Percentiles rank a stretch among this genome's conserved stretches.
Evolutionary conservation across 1,140 invertebrate genomes (phyloP).

Genomic region (Hyles euphorbiae): DNA sequence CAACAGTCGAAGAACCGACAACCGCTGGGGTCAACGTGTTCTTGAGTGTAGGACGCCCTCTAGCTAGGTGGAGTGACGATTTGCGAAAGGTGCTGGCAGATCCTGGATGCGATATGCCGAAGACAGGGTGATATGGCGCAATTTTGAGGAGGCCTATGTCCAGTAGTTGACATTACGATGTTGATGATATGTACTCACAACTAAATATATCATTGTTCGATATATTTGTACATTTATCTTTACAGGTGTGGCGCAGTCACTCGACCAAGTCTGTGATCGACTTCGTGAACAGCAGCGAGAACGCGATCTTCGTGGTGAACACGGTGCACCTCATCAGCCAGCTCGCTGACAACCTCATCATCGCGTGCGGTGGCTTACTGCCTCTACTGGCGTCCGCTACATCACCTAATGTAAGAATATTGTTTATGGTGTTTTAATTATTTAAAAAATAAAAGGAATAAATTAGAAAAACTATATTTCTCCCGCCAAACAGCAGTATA

Average conservation of each 20-base stretch:
- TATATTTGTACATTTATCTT: background rate
- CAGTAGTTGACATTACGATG: too few relatives aligned
- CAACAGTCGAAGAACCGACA: too few relatives aligned
- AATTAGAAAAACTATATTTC: background rate
- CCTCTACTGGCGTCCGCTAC: conserved; percentile 98
- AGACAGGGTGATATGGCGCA: too few relatives aligned
- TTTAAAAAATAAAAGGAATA: too few relatives aligned
- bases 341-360: conserved; percentile 98
- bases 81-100: too few relatives aligned
- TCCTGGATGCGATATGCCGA: too few relatives aligned
- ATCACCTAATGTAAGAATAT: conserved; percentile 93
- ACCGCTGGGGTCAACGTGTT: too few relatives aligned
- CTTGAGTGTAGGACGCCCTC: too few relatives aligned
- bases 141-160: too few relatives aligned
- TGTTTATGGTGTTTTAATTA: background rate
- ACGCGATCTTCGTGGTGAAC: conserved; percentile 99
- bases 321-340: conserved; percentile 99
- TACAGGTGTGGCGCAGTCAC: conserved; percentile 85
- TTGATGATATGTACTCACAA: background rate
- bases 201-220: background rate
- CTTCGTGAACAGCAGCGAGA: conserved; percentile 98
- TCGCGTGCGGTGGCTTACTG: conserved; percentile 97
- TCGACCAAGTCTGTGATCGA: conserved; percentile 97
- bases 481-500: too few relatives aligned
- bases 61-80: too few relatives aligned